These are phyloP conservation scores for Eristalis tenax DNA, from an alignment of 2,888 invertebrate species.

Conservation along the genomic window DNA sequence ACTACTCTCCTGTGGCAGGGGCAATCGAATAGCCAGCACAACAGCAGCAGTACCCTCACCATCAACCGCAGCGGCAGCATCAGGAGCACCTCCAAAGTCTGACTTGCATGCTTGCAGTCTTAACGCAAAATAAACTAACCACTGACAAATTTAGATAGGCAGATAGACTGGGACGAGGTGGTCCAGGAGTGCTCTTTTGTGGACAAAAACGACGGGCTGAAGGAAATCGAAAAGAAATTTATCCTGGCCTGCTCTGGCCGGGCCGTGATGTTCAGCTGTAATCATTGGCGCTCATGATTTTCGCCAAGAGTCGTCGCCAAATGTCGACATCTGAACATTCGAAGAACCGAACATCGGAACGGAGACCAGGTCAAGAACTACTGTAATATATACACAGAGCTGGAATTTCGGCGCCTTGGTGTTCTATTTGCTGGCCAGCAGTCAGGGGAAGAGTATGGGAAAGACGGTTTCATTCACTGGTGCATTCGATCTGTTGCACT, in stretches of 20 bases:
- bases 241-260: constrained; percentile 33
- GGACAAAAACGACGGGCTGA: constrained; percentile 6
- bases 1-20: constrained; percentile 46
- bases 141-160: constrained; percentile 70
- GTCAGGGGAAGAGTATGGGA: neutral
- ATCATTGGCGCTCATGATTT: constrained; percentile 69
- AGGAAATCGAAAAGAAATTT: constrained; percentile 68
- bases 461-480: constrained; percentile 48
- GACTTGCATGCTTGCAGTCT: constrained; percentile 63
- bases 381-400: constrained; percentile 56
- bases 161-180: constrained; percentile 57
- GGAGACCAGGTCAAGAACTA: constrained; percentile 61
- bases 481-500: constrained; percentile 59
- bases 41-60: constrained; percentile 48
- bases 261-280: constrained; percentile 18
- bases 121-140: constrained; percentile 71
- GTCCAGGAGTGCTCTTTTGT: neutral
- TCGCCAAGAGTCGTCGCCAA: constrained; percentile 40
- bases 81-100: constrained; percentile 4
- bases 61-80: constrained; percentile 26
- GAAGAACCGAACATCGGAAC: constrained; percentile 6
- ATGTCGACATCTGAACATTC: constrained; percentile 52
- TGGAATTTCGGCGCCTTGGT: constrained; percentile 67
- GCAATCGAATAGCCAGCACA: constrained; percentile 74
- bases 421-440: constrained; percentile 51